A percentile compares a stretch with the other conserved stretches of the same genome.
Evolutionary conservation across 1,140 invertebrate species (phyloP).

Genomic region (Antheraea pernyi): DNA sequence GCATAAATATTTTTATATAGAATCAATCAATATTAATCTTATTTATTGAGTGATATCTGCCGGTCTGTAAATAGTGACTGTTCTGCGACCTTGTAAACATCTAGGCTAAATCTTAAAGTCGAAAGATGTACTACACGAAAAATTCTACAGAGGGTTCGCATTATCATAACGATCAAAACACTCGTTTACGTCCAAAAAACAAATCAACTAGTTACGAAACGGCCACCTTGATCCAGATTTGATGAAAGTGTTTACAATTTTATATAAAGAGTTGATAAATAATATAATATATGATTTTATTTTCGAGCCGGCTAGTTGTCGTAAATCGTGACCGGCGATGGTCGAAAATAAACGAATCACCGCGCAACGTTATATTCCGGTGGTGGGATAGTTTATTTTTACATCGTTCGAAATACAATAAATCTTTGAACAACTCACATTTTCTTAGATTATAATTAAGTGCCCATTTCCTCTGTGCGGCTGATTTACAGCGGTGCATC

Average conservation of each 20-base stretch:
- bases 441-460: slow-evolving; percentile 7
- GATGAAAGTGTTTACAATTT: background rate
- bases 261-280: slow-evolving; percentile 9
- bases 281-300: slow-evolving; percentile 10
- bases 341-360: slow-evolving; percentile 14
- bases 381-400: slow-evolving; percentile 11
- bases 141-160: background rate
- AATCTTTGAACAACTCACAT: slow-evolving; percentile 7
- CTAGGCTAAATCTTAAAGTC: background rate
- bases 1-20: no score
- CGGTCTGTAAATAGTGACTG: no score
- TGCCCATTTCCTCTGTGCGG: background rate
- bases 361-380: slow-evolving; percentile 2
- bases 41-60: background rate
- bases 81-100: background rate
- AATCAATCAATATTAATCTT: no score
- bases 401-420: slow-evolving; percentile 10
- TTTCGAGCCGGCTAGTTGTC: background rate
- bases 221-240: slow-evolving; percentile 10
- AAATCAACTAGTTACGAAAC: slow-evolving; percentile 8
- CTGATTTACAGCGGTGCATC: background rate
- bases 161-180: background rate
- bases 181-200: background rate
- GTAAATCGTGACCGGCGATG: slow-evolving; percentile 9
- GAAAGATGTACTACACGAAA: background rate